Base-by-base conservation (phyloP, 2,797 vertebrate species). In the Phrynocephalus guinanensis region DNA sequence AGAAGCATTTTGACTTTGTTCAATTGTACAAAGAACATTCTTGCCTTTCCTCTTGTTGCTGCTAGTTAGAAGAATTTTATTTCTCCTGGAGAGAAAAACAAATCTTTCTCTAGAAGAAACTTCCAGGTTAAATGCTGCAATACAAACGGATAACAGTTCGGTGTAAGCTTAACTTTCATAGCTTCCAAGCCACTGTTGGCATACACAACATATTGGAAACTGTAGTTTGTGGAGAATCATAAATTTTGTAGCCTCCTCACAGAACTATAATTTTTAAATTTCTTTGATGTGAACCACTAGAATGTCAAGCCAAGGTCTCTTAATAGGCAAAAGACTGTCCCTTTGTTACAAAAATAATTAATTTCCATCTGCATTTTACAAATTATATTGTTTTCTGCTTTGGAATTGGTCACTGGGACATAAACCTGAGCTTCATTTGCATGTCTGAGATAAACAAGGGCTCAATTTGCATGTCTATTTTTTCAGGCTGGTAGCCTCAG, bases 1-100 rank as follows among this genome's bases (percentile, higher is more conserved):
- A 71, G 3, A 33, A 70, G 18, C 38, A 38, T 68, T 87, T 80
- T 70, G n/a, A 22, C 75, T 83, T 81, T n/a, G 72, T 56, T 80
- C 33, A 68, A 71, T 1, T 52, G 20, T 77, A 30, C 78, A 52
- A 63, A 67, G 11, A 30, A 0, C 5, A 9, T 77, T 70, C 44
- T 70, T 79, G 44, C 48, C 71, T 38, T 56, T 72, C 11, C 26
- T 3, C 60, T 78, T 67, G n/a, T 75, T n/a, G 28, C 16, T 82
- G 38, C 56, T 75, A 20, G 3, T 63, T 63, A 7, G 11, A 80
- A n/a, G 50, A 24, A 38, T 28, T 50, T 67, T 22, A 22, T 44
- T 86, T 80, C 56, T 73, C 78, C 38, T 4, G 73, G 48, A 52
- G 56, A 73, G 70, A 63, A 50, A 68, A 6, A 81, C 22, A 63